Base-by-base conservation (phyloP, 2,888 invertebrate species). In the Cephalotes varians region DNA sequence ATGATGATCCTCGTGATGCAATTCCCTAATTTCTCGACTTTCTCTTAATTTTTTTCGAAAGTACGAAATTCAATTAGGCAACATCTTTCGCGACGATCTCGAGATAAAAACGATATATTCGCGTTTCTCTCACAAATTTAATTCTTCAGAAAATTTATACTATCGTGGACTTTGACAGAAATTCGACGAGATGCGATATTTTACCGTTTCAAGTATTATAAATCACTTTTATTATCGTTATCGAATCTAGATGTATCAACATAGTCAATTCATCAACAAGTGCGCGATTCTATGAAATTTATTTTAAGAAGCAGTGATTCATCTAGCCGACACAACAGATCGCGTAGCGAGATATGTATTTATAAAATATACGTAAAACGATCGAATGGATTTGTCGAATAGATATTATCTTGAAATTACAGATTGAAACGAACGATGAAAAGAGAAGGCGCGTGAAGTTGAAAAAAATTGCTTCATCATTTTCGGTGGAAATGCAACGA, bases 401-500 rank as follows among this genome's bases (percentile, higher is more conserved):
- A 54, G 34, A 37, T 4, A 40, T 65, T 6, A 21, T 40, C 37
- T 62, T 28, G 18, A 15, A 31, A 15, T 74, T 76, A 25, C 5
- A 51, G 21, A 44, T 44, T 15, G 15, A 40, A n/a, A 44, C 34
- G 1, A 12, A 67, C n/a, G n/a, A 10, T n/a, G 60, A 34, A 40
- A 12, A 28, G 47, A 65, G 47, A 47, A 44, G 54, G 69, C 51
- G 76, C 51, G 34, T 25, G 47, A 34, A 58, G n/a, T 56, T 51
- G 31, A 71, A 44, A 69, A 71, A 71, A 62, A 56, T 44, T 28
- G 49, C 47, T 44, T 34, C 2, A 3, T 44, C 56, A 9, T 7
- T 15, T 44, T 77, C 37, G 25, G 21, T 79, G 77, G 71, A 71
- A 79, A 79, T 54, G 56, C 56, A 79, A 79, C 71, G 71, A 44